Evolutionary conservation across 1,140 invertebrate species (phyloP).

Genomic region (Frieseomelitta varia): DNA sequence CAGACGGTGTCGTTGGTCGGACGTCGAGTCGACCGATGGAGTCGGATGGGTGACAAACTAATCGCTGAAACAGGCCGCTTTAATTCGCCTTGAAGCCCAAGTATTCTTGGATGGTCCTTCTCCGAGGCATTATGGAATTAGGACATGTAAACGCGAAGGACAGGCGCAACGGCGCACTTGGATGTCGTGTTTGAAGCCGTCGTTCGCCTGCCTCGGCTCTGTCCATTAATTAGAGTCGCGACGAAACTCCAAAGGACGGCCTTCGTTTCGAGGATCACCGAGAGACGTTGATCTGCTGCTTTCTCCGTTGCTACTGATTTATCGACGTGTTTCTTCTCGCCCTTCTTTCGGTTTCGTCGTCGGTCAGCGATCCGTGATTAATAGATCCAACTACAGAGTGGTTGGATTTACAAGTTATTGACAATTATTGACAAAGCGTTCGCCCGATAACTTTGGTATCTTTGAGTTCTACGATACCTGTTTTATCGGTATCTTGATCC

Average conservation of each 20-base stretch:
- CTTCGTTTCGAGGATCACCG: conserved; percentile 31
- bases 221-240: conserved; percentile 45
- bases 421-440: neutral
- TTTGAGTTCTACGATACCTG: neutral
- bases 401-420: neutral
- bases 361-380: no score
- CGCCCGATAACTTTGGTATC: neutral
- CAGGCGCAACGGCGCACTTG: conserved; percentile 14
- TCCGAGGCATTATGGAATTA: conserved; percentile 51
- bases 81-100: conserved; percentile 27
- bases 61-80: conserved; percentile 32
- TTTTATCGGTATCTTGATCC: neutral
- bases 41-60: conserved; percentile 15
- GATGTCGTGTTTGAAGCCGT: conserved; percentile 27
- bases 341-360: neutral
- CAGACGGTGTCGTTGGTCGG: neutral
- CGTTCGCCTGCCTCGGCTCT: neutral
- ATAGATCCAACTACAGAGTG: no score
- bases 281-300: conserved; percentile 36
- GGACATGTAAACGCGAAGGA: conserved; percentile 56
- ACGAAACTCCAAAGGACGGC: conserved; percentile 18
- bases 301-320: neutral
- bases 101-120: conserved; percentile 43
- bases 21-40: neutral
- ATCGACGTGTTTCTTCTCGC: neutral